Evolutionary conservation across 2,113 vertebrate genomes (phyloP), one percentile per base, ranked within the genome.

Genomic region (Pachyramphus minor): DNA sequence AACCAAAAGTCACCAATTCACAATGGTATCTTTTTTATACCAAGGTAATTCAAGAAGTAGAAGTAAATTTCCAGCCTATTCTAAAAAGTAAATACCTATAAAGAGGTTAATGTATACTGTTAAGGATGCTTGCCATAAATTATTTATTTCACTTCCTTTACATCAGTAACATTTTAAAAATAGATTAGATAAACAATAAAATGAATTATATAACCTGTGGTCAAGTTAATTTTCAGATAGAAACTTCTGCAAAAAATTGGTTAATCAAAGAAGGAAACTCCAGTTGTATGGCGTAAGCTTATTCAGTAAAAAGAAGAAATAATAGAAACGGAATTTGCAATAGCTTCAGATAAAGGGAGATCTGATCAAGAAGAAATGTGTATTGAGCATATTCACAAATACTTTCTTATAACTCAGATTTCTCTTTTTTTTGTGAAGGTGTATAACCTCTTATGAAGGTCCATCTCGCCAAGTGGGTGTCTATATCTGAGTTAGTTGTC

Each of bases 241-340:
- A 97, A 92, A 68, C 66, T 89, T 91, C 81, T 95, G 73, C 31
- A 97, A 96, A 96, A 96, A 83, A 85, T 66, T 64, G 95, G 63
- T 95, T 97, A 84, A 96, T 93, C 83, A 93, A 91, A 82, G 87
- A 97, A 96, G 93, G 79, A 97, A 97, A 89, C 84, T 97, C 82
- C 69, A 53, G 33, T 89, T 97, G 47, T 78, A 92, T 78, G 96
- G 97, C 59, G 69, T 56, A 88, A 96, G 86, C 33, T 96, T 92
- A 83, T 93, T 95, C 41, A 94, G 25, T 89, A 91, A 91, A 90
- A 96, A 89, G 91, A 97, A 89, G 81, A 96, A 97, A 49, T 55
- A 92, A 94, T 93, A 83, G 95, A 98, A 95, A 95, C 90, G 6
- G 94, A 98, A 92, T 94, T 98, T 96, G 62, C 84, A 84, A 67